Percentiles rank a stretch among this genome's conserved stretches.
Evolutionary conservation across 2,888 invertebrate species (phyloP).

Genomic region (Galerucella nymphaeae): DNA sequence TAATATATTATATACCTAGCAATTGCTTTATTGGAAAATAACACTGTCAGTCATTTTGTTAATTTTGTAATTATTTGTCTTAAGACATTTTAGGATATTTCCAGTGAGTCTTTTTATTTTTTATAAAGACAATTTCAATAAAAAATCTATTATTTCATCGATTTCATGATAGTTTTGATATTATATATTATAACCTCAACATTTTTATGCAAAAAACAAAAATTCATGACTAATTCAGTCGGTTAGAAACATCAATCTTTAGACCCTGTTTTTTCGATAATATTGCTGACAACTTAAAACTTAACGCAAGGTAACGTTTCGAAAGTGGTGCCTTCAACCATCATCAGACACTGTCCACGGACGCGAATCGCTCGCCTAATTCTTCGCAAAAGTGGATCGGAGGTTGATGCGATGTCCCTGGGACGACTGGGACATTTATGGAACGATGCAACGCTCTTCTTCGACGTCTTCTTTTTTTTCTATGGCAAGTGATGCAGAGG

Average conservation of each 20-base stretch:
- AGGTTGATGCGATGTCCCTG: slow-evolving; percentile 61
- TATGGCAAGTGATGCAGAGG: slow-evolving; percentile 70
- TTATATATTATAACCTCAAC: slow-evolving; percentile 18
- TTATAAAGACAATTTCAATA: too few species aligned
- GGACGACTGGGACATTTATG: slow-evolving; percentile 60
- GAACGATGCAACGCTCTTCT: slow-evolving; percentile 65
- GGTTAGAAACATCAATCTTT: slow-evolving; percentile 33
- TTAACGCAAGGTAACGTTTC: slow-evolving; percentile 50
- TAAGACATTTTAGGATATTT: too few species aligned
- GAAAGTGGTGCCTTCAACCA: slow-evolving; percentile 57
- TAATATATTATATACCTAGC: too few species aligned
- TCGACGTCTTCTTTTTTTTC: slow-evolving; percentile 64
- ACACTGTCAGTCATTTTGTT: too few species aligned
- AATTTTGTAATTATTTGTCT: too few species aligned
- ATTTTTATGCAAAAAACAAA: slow-evolving; percentile 4
- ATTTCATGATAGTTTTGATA: background rate
- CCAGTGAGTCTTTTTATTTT: too few species aligned
- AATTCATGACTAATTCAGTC: slow-evolving; percentile 28
- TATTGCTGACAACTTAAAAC: slow-evolving; percentile 60
- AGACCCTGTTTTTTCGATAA: slow-evolving; percentile 57
- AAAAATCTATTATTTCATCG: background rate
- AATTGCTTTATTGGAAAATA: too few species aligned
- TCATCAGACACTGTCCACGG: slow-evolving; percentile 70
- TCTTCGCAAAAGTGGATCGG: slow-evolving; percentile 69
- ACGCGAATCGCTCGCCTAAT: slow-evolving; percentile 69